A percentile compares a stretch with the other conserved stretches of the same genome.
Conservation (phyloP, 2,113 vertebrate species). For the Polypterus bichir region DNA sequence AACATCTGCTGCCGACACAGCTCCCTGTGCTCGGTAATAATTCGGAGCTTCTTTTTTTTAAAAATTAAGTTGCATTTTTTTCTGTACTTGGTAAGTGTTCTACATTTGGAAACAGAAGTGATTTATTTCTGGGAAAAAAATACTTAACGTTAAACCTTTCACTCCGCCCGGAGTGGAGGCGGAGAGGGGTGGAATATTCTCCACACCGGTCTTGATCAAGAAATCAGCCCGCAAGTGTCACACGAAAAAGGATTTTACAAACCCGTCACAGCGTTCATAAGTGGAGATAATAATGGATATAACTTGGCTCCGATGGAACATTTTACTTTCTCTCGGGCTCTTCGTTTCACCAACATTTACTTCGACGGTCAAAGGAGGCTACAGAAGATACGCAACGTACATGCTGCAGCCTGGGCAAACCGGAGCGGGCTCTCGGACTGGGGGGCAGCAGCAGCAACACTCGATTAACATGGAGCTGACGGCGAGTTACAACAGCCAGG, state of each 20-base stretch:
- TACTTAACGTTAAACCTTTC: too few relatives aligned
- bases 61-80: conserved; percentile 1
- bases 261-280: too few relatives aligned
- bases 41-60: conserved; percentile 5
- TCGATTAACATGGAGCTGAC: conserved; percentile 61
- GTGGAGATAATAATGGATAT: conserved; percentile 40
- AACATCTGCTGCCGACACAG: conserved; percentile 34
- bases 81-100: too few relatives aligned
- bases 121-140: too few relatives aligned
- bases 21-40: conserved; percentile 15
- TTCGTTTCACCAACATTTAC: conserved; percentile 32
- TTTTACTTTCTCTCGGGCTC: conserved; percentile 46
- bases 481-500: conserved; percentile 36
- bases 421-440: conserved; percentile 34
- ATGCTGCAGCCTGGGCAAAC: conserved; percentile 63
- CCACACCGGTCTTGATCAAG: too few relatives aligned
- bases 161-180: too few relatives aligned
- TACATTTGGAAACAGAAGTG: too few relatives aligned
- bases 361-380: conserved; percentile 49
- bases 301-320: conserved; percentile 56
- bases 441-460: conserved; percentile 40
- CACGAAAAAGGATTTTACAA: too few relatives aligned
- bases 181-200: too few relatives aligned
- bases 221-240: background rate
- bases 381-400: conserved; percentile 61